Percentiles rank a stretch among this genome's conserved stretches.
Evolutionary conservation across 2,888 invertebrate species (phyloP).

Genomic region (Spatulosminthurus flaviceps): DNA sequence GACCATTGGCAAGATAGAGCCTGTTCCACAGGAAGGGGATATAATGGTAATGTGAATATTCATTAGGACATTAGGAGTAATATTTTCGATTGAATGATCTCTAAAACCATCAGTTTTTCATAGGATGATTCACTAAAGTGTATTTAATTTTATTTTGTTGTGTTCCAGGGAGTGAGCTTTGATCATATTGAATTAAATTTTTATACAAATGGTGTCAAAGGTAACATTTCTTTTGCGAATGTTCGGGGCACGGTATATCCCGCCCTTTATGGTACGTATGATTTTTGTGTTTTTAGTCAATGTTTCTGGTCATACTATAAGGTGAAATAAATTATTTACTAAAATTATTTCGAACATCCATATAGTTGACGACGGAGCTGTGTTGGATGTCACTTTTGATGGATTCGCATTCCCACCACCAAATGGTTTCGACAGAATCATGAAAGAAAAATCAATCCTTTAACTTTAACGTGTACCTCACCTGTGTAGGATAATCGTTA

Average conservation of each 20-base stretch:
- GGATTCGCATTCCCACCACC: constrained; percentile 85
- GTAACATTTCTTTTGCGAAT: constrained; percentile 85
- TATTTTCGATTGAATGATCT: no score
- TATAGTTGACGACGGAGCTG: constrained; percentile 95
- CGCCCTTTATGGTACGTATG: constrained; percentile 83
- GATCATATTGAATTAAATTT: constrained; percentile 97
- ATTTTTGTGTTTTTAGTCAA: no score
- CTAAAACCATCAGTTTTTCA: no score
- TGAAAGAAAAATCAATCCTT: constrained; percentile 95
- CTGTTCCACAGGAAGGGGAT: constrained; percentile 89
- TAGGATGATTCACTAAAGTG: no score
- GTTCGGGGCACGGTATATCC: constrained; percentile 92
- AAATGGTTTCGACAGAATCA: constrained; percentile 90
- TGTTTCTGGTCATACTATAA: no score
- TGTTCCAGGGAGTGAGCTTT: constrained; percentile 83
- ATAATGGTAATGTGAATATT: no score
- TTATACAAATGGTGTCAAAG: constrained; percentile 88
- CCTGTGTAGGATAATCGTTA: neutral
- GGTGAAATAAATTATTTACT: no score
- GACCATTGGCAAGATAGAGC: constrained; percentile 75
- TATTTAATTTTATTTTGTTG: no score
- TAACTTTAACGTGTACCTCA: constrained; percentile 69
- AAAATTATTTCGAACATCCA: constrained; percentile 65
- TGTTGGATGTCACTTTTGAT: constrained; percentile 92
- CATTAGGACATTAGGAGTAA: no score